Percentiles rank a stretch among this genome's conserved stretches.
Evolutionary conservation across 2,113 vertebrate species (phyloP).

Genomic region (Alethe diademata): DNA sequence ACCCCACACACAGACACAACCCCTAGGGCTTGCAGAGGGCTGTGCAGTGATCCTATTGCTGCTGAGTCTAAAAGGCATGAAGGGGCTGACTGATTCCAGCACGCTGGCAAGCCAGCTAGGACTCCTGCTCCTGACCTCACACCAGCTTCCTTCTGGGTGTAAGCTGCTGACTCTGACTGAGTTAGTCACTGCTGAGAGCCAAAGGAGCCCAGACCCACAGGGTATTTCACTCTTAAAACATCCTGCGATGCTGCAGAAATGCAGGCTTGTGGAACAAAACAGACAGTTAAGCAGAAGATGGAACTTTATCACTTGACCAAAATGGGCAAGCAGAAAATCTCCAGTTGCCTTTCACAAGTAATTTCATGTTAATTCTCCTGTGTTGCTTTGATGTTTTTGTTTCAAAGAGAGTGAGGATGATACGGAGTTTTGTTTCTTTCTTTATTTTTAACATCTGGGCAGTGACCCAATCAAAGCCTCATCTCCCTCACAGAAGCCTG

Average conservation of each 20-base stretch:
- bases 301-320: background rate
- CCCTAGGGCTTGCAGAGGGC: background rate
- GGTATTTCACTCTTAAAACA: background rate
- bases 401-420: background rate
- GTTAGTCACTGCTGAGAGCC: background rate
- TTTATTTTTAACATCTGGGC: background rate
- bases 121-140: background rate
- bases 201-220: background rate
- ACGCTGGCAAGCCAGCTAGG: background rate
- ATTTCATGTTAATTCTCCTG: background rate
- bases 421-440: background rate
- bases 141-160: background rate
- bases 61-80: background rate
- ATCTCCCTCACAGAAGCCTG: background rate
- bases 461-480: background rate
- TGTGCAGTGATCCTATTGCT: background rate
- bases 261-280: background rate
- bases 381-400: background rate
- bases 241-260: background rate
- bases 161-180: background rate
- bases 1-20: background rate
- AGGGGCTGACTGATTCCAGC: background rate
- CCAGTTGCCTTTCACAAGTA: background rate
- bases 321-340: constrained; percentile 15
- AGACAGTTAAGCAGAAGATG: background rate